Evolutionary conservation across 53 echinoderm and acorn worm genomes (phyloP).

Genomic region (Crossaster papposus): DNA sequence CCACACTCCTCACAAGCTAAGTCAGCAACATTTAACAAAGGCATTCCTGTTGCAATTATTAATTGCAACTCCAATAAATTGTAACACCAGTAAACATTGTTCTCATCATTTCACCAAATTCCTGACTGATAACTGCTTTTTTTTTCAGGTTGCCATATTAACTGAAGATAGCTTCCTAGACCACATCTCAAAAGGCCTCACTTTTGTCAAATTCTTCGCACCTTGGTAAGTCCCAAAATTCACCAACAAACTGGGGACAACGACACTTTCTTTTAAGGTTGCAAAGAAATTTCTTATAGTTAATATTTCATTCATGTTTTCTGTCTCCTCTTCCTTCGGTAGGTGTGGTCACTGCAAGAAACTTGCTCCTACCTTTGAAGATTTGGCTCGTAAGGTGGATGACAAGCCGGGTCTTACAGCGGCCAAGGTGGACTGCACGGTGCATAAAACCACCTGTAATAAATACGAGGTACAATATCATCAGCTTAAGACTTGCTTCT

Average conservation of each 20-base stretch:
- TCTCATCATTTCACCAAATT: background rate
- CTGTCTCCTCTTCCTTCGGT: background rate
- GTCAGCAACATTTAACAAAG: too few relatives aligned
- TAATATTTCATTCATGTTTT: too few relatives aligned
- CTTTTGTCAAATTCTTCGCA: conserved; percentile 87
- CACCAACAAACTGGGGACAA: too few relatives aligned
- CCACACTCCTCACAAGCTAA: too few relatives aligned
- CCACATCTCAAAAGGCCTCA: conserved; percentile 49
- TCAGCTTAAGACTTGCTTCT: background rate
- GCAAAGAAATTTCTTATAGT: too few relatives aligned
- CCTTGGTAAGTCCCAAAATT: conserved; percentile 64
- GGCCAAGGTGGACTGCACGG: conserved; percentile 72
- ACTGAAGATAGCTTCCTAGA: conserved; percentile 62
- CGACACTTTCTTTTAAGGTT: too few relatives aligned
- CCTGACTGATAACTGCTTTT: background rate
- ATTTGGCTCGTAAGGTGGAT: conserved; percentile 70
- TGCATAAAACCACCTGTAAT: conserved; percentile 54
- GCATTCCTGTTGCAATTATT: too few relatives aligned
- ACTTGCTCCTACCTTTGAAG: conserved; percentile 71
- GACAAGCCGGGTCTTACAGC: conserved; percentile 52
- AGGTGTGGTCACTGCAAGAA: conserved; percentile 81
- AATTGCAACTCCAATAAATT: too few relatives aligned
- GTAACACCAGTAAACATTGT: background rate
- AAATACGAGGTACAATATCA: conserved; percentile 72
- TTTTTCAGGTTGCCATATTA: conserved; percentile 62